phyloP scores from a whole-genome alignment of 2,888 invertebrate species.

The Shargacucullia verbasci region DNA sequence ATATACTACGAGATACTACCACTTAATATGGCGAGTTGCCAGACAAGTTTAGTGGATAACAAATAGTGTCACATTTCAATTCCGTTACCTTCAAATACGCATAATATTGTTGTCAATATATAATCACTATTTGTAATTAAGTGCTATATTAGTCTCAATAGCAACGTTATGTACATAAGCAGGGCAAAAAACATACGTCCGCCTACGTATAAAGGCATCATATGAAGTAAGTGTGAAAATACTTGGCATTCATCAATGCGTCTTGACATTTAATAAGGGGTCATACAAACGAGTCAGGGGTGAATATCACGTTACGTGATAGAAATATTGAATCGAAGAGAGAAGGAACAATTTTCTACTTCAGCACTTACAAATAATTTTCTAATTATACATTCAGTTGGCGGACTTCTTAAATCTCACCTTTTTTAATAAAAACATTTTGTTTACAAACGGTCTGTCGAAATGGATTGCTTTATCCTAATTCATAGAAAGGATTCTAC shows the following conservation, averaged over 20 bases:
- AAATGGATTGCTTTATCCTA: conserved; percentile 40
- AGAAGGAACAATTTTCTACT: conserved; percentile 55
- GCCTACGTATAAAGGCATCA: background rate
- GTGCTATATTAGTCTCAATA: too few relatives aligned
- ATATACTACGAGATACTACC: too few relatives aligned
- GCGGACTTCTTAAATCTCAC: conserved; percentile 56
- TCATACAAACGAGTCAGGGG: conserved; percentile 37
- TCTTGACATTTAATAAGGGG: conserved; percentile 39
- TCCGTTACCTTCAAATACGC: too few relatives aligned
- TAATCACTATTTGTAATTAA: too few relatives aligned
- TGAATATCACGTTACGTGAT: conserved; percentile 73
- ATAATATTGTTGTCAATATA: too few relatives aligned
- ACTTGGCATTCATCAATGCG: conserved; percentile 50
- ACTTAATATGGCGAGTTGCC: too few relatives aligned
- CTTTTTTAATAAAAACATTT: conserved; percentile 57
- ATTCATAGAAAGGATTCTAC: conserved; percentile 4
- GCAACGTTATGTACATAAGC: too few relatives aligned
- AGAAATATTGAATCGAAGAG: conserved; percentile 61
- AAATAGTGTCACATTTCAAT: too few relatives aligned
- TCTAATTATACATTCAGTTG: conserved; percentile 70
- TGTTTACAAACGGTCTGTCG: conserved; percentile 34
- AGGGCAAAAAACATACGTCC: too few relatives aligned
- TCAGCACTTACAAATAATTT: conserved; percentile 66
- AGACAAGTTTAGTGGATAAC: too few relatives aligned
- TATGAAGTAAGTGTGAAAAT: conserved; percentile 1